Evolutionary conservation across 2,113 vertebrate genomes (phyloP), one percentile per base, ranked within the genome.

Genomic region (Eclectus roratus): DNA sequence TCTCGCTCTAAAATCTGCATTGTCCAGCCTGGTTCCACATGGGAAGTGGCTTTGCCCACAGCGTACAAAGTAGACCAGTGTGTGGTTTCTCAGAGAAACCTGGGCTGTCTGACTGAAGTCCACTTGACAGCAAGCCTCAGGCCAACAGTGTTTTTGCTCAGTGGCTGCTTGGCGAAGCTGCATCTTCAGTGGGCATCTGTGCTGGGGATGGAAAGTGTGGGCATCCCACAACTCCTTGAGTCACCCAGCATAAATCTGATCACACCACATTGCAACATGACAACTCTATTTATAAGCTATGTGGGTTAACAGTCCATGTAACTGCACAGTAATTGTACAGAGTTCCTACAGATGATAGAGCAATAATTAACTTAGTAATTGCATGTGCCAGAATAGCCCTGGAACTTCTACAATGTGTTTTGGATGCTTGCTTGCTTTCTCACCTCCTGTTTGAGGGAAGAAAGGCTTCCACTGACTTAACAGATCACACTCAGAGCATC

Each of bases 11-110:
- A 91, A 72, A 63, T 70, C 50, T 3, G 1, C 11, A 7, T 91
- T 83, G 78, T 27, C 71, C 68, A 19, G 68, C 71, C 64, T 0
- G 0, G 39, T 73, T 80, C 89, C 89, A 65, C 66, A 19, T 66
- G 91, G 94, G 93, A 96, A 95, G 94, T 94, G 91, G 94, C 55
- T 97, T 91, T 94, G 68, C 88, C 85, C 87, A 28, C 85, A 93
- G 81, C 0, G 0, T 24, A 77, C 87, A 95, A 89, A 78, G 65
- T 58, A 60, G 70, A 61, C 13, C 88, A 74, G 71, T 49, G 63
- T 90, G 91, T 88, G 91, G 81, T 65, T 92, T 79, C 73, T 64
- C 7, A 1, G 47, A 58, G 53, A 71, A 81, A 76, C 65, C 74
- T 47, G 46, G 87, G 25, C 52, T 5, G 31, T 15, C 77, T 39